Conservation (phyloP, 2,113 vertebrate species). For the Tachycineta bicolor region DNA sequence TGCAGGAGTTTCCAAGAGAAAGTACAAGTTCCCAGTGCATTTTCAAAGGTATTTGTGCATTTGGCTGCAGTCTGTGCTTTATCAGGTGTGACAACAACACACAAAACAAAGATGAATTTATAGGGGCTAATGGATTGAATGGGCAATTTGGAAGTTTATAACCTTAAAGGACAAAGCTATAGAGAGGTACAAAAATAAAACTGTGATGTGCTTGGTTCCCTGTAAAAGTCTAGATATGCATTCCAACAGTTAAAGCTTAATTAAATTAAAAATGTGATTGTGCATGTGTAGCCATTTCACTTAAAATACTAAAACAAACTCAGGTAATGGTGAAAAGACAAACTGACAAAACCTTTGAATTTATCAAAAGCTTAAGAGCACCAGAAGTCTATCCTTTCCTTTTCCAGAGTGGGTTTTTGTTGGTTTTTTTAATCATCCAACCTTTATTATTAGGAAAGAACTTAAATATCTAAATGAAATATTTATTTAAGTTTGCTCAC, state of each 20-base stretch:
- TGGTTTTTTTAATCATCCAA: background rate
- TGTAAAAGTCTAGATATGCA: too few species aligned
- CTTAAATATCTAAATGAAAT: background rate
- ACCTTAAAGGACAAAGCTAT: background rate
- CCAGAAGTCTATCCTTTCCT: background rate
- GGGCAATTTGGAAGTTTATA: background rate
- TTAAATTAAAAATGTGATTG: background rate
- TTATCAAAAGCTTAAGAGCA: background rate
- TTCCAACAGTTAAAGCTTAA: background rate
- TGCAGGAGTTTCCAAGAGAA: background rate
- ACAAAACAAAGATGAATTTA: background rate
- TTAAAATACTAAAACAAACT: background rate
- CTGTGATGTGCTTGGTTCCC: background rate
- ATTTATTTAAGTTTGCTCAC: slow-evolving; percentile 18
- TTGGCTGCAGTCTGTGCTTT: background rate
- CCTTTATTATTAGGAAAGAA: background rate
- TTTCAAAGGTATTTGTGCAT: background rate
- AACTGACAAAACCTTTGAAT: background rate
- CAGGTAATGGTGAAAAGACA: background rate
- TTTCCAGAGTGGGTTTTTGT: background rate
- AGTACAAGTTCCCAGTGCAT: background rate
- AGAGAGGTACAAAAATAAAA: background rate
- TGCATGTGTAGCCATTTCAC: background rate
- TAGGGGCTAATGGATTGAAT: background rate
- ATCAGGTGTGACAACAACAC: background rate